Percentiles rank a stretch among this genome's conserved stretches.
Evolutionary conservation across 2,888 invertebrate species (phyloP).

Genomic region (Dione vanillae): DNA sequence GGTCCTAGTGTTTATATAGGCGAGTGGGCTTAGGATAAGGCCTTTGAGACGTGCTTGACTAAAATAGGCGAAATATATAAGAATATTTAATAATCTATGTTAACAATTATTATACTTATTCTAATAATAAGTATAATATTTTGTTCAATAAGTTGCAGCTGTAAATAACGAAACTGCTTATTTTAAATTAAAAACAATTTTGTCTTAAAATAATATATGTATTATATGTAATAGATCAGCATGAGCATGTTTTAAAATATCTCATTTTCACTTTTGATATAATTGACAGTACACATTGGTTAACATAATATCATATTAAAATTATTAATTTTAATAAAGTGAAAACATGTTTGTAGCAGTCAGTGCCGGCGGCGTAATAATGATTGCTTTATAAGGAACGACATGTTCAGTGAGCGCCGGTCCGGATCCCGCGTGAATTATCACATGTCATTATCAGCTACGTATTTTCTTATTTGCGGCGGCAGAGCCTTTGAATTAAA

Average conservation of each 20-base stretch:
- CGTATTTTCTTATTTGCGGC: conserved; percentile 62
- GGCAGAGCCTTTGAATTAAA: conserved; percentile 75
- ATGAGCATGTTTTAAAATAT: background rate
- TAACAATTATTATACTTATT: background rate
- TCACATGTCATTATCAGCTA: conserved; percentile 70
- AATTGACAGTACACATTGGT: conserved; percentile 5
- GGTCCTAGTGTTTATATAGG: conserved; percentile 25
- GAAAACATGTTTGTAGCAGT: conserved; percentile 30
- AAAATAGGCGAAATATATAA: background rate
- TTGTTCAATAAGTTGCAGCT: background rate
- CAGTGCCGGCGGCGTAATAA: conserved; percentile 42
- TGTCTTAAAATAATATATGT: background rate
- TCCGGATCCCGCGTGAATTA: conserved; percentile 61
- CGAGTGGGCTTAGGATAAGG: conserved; percentile 18
- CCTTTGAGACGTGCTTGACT: background rate
- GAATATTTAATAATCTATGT: background rate
- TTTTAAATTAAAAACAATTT: background rate
- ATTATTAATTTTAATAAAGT: conserved; percentile 36
- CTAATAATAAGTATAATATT: background rate
- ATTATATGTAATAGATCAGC: background rate
- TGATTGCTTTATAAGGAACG: conserved; percentile 50
- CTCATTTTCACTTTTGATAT: background rate
- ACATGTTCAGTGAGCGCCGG: conserved; percentile 39
- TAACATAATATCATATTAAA: conserved; percentile 27
- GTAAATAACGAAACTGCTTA: background rate